These are phyloP conservation scores for Agapornis canus DNA, from an alignment of 2,797 vertebrate species.

Conservation along the genomic window DNA sequence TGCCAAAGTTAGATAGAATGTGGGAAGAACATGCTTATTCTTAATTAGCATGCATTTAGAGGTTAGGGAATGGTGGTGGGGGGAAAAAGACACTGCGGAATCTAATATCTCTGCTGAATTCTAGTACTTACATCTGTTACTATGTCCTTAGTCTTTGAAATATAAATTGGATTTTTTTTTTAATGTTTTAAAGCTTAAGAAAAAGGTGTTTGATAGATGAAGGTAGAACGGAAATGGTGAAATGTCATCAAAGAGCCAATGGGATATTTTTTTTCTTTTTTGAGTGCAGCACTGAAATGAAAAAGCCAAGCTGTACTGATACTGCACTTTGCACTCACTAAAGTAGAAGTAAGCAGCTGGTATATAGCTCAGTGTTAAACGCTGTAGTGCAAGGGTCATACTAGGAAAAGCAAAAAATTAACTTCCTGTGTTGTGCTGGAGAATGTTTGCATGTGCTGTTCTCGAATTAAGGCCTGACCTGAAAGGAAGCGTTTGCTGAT, in stretches of 20 bases:
- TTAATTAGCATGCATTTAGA: neutral
- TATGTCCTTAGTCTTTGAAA: neutral
- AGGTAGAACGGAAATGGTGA: neutral
- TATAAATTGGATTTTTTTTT: neutral
- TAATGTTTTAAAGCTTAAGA: neutral
- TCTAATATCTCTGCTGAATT: neutral
- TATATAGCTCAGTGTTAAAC: slow-evolving; percentile 47
- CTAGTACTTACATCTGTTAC: neutral
- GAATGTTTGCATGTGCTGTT: neutral
- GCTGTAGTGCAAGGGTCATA: slow-evolving; percentile 42
- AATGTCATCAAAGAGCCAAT: neutral
- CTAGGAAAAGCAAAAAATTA: slow-evolving; percentile 44
- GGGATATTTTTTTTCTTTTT: neutral
- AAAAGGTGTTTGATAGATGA: neutral
- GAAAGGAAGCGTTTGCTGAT: neutral
- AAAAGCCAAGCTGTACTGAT: neutral
- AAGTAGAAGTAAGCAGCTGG: slow-evolving; percentile 7
- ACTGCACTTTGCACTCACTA: neutral
- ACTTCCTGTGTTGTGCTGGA: neutral
- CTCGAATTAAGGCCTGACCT: slow-evolving; percentile 5
- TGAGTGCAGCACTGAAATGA: neutral
- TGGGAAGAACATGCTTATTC: neutral
- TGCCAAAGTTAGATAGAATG: neutral
- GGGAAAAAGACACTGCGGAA: neutral
- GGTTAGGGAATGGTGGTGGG: neutral